phyloP scores from a whole-genome alignment of 2,888 invertebrate genomes.

The Drosophila bunnanda region DNA sequence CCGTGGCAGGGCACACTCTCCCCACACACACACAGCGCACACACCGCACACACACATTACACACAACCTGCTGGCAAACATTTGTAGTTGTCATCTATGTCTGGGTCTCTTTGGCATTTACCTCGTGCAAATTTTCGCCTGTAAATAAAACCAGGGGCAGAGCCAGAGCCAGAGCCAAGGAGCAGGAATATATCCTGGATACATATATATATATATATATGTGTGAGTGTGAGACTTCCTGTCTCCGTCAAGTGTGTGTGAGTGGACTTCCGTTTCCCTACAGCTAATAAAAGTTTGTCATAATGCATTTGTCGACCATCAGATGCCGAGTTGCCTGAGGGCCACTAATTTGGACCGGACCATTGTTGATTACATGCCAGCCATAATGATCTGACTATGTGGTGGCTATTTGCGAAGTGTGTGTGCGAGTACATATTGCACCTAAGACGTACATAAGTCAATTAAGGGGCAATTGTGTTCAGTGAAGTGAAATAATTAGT shows the following conservation, averaged over 20 bases:
- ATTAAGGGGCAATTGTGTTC: slow-evolving; percentile 52
- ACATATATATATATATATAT: not conserved
- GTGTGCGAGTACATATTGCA: not conserved
- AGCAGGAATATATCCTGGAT: not conserved
- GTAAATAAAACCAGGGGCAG: slow-evolving; percentile 42
- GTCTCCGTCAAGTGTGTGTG: slow-evolving; percentile 1
- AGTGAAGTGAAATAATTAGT: slow-evolving; percentile 60
- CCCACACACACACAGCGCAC: slow-evolving; percentile 1
- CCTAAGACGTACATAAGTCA: slow-evolving; percentile 46
- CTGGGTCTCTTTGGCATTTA: slow-evolving; percentile 38
- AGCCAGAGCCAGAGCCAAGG: slow-evolving; percentile 10
- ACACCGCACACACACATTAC: slow-evolving; percentile 10
- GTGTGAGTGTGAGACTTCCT: slow-evolving; percentile 27
- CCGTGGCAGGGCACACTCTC: slow-evolving; percentile 25
- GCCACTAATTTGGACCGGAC: slow-evolving; percentile 32
- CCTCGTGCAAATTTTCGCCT: slow-evolving; percentile 52
- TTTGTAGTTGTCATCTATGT: slow-evolving; percentile 41
- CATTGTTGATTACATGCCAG: slow-evolving; percentile 30
- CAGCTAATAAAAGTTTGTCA: slow-evolving; percentile 69
- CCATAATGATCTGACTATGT: slow-evolving; percentile 44
- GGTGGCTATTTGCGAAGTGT: slow-evolving; percentile 14
- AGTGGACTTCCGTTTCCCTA: slow-evolving; percentile 32
- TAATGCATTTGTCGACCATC: slow-evolving; percentile 49
- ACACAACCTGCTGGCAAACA: slow-evolving; percentile 32
- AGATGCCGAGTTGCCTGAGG: slow-evolving; percentile 13